These are phyloP conservation scores for Pristionchus entomophagus DNA, from an alignment of 2,888 invertebrate genomes.

Conservation along the genomic window DNA sequence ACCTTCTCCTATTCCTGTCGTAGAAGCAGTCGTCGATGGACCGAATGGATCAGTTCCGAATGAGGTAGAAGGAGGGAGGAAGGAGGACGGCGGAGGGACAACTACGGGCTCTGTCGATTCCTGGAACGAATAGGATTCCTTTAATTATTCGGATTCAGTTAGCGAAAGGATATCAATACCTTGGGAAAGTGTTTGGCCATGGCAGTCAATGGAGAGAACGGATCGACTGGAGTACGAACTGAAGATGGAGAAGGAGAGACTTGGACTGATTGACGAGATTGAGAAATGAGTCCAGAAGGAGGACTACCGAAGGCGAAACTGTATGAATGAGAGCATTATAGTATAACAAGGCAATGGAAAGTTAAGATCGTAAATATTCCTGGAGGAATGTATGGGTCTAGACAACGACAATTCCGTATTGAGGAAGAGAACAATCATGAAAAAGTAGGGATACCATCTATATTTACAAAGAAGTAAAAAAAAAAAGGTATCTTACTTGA, in stretches of 20 bases:
- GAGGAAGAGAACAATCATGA: no score
- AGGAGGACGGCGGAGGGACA: not conserved
- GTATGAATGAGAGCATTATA: not conserved
- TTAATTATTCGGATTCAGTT: not conserved
- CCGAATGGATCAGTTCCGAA: constrained; percentile 22
- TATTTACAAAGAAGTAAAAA: no score
- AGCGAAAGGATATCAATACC: not conserved
- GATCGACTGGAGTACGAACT: not conserved
- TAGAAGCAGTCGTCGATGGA: not conserved
- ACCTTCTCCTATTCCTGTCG: not conserved
- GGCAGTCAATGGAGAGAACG: constrained; percentile 18
- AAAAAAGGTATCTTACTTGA: not conserved
- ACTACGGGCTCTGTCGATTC: not conserved
- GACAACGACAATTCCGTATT: no score
- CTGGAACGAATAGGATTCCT: not conserved
- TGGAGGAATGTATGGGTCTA: no score
- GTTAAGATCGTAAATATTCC: no score
- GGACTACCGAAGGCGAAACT: constrained; percentile 46
- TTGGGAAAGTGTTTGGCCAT: constrained; percentile 15
- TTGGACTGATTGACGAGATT: not conserved
- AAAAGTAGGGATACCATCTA: no score
- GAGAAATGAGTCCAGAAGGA: constrained; percentile 5
- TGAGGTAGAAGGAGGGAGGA: not conserved
- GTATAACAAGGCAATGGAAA: no score
- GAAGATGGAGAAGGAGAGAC: not conserved